Conservation (phyloP, 2,113 vertebrate genomes). For the Ciconia maguari region DNA sequence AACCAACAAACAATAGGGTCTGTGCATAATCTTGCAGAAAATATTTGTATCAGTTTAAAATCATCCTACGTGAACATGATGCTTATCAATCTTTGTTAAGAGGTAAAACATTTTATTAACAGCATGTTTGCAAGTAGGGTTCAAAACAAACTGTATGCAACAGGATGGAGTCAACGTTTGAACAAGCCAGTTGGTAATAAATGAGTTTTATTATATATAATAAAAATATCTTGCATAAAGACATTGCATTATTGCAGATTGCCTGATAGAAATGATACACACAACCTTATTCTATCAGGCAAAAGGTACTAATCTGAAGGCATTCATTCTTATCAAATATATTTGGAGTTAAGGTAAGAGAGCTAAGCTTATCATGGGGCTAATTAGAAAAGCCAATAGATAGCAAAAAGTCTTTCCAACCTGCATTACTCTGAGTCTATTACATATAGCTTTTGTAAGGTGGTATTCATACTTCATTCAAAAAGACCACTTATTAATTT, state of each 20-base stretch:
- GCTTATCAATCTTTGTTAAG: not conserved
- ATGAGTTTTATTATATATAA: not conserved
- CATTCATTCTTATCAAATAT: constrained; percentile 3
- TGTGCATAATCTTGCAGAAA: not conserved
- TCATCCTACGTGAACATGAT: not conserved
- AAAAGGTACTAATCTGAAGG: not conserved
- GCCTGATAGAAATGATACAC: not conserved
- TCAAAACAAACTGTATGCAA: not conserved
- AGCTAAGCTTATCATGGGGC: not conserved
- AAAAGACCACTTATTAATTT: not conserved
- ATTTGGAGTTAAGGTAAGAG: not conserved
- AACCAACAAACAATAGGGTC: not conserved
- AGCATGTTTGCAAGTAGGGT: not conserved
- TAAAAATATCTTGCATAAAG: not conserved
- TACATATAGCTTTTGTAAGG: not conserved
- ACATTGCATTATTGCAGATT: not conserved
- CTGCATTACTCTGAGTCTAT: not conserved
- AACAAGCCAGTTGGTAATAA: not conserved
- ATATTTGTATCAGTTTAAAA: not conserved
- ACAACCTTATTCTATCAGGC: not conserved
- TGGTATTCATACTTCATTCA: not conserved
- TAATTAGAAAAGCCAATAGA: constrained; percentile 24
- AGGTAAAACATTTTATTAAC: not conserved
- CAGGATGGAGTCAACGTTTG: not conserved
- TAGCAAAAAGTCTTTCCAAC: not conserved